Base-by-base conservation (phyloP, 2,113 vertebrate genomes). In the Numida meleagris region DNA sequence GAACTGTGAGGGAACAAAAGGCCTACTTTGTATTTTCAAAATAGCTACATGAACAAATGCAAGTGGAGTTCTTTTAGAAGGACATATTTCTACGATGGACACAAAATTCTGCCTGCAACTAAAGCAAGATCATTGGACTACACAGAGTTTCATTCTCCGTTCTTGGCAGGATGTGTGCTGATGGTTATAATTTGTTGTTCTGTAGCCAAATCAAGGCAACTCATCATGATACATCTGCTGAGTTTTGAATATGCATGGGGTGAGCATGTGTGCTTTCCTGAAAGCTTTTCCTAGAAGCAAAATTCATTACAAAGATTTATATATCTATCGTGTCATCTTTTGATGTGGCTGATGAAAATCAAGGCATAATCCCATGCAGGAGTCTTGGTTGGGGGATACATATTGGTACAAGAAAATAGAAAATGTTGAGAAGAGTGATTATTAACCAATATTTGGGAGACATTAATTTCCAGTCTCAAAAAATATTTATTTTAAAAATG, bases 241-340 rank as follows among this genome's bases (percentile, higher is more conserved):
- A 95, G 90, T 83, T 97, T 87, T 82, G 45, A 66, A 95, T 95
- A 71, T 85, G 34, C 51, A 14, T 75, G 57, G 40, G 79, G 24
- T 58, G 82, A 87, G 90, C 45, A 38, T 82, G 18, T 88, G 71
- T 81, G 68, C 34, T 95, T 90, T 91, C 81, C 75, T 58, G 31
- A 96, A 95, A 88, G 78, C 63, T 89, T 88, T 89, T 95, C 92
- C 91, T 97, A 93, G 93, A 94, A 96, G 72, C 72, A 94, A 94
- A 96, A 89, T 3, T 4, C 25, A 12, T 70, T 70, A 40, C 51
- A 73, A 91, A 94, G 92, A 81, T 94, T 92, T 94, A 75, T 42
- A 75, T 8, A 53, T 67, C 40, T 81, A 45, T 90, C 86, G 66
- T 77, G 71, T 90, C 71, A 89, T 67, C 62, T 66, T 84, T 77